Conservation (phyloP, 2,797 vertebrate species). For the Phyllotis vaccarum region DNA sequence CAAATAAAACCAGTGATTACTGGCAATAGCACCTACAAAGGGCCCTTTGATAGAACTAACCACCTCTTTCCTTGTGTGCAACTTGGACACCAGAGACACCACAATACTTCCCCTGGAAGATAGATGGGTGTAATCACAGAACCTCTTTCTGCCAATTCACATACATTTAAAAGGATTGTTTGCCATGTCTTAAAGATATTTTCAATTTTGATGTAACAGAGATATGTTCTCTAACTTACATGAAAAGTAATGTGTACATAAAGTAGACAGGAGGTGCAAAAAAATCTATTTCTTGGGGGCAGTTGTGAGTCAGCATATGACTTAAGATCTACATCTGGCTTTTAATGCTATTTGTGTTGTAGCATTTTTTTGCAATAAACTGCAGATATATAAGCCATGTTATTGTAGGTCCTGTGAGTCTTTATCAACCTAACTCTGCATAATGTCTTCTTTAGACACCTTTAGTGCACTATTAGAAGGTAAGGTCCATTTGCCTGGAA, state of each 20-base stretch:
- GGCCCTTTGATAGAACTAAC: neutral
- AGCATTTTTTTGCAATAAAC: neutral
- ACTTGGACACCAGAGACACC: neutral
- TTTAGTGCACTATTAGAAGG: conserved; percentile 73
- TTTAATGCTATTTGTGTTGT: neutral
- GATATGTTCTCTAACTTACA: neutral
- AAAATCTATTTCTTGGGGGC: neutral
- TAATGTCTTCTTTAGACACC: neutral
- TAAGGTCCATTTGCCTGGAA: conserved; percentile 38
- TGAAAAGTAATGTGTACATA: conserved; percentile 9
- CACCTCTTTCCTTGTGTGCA: neutral
- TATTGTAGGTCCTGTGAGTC: neutral
- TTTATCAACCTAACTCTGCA: neutral
- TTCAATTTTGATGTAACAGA: conserved; percentile 53
- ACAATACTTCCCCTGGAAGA: neutral
- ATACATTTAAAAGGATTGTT: neutral
- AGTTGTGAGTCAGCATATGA: neutral
- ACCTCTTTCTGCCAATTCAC: neutral
- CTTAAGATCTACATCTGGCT: neutral
- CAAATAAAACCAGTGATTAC: neutral
- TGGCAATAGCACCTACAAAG: neutral
- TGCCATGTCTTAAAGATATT: conserved; percentile 2
- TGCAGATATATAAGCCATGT: neutral
- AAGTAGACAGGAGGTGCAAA: neutral
- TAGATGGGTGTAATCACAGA: neutral